Percentiles rank a stretch among this genome's conserved stretches.
Conservation (phyloP, 2,888 invertebrate species). For the Microdon myrmicae region DNA sequence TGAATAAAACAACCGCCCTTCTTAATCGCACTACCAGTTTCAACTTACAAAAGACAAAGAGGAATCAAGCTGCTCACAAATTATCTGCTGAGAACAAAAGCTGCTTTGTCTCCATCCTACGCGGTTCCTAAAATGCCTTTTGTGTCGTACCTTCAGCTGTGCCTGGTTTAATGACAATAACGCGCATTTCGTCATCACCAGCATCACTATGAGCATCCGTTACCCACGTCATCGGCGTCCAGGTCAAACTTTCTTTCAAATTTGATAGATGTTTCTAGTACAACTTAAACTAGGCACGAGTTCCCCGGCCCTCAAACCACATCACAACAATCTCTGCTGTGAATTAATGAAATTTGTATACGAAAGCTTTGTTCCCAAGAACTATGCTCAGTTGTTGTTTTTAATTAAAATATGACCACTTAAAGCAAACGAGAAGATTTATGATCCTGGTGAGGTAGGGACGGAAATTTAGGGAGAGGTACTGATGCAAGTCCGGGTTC, state of each 20-base stretch:
- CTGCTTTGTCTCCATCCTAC: constrained; percentile 14
- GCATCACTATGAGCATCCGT: constrained; percentile 14
- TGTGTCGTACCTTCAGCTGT: constrained; percentile 8
- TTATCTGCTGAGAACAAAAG: constrained; percentile 18
- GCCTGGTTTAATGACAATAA: constrained; percentile 4
- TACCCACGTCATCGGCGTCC: neutral
- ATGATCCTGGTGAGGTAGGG: constrained; percentile 21
- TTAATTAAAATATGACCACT: constrained; percentile 50
- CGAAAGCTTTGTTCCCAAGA: constrained; percentile 36
- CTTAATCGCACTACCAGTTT: neutral
- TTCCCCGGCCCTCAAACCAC: no score
- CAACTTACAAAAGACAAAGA: neutral
- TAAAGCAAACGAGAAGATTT: constrained; percentile 43
- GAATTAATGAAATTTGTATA: constrained; percentile 47
- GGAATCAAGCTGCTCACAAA: neutral
- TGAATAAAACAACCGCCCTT: neutral
- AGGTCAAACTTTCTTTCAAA: constrained; percentile 6
- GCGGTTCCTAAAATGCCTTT: no score
- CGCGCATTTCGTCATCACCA: constrained; percentile 21
- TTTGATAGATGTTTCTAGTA: no score
- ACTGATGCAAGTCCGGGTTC: constrained; percentile 8
- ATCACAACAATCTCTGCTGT: no score
- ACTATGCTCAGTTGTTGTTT: constrained; percentile 44
- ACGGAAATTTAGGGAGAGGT: constrained; percentile 15
- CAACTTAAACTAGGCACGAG: no score